Base-by-base conservation (phyloP, 2,113 vertebrate species). In the Sebastes schlegelii region DNA sequence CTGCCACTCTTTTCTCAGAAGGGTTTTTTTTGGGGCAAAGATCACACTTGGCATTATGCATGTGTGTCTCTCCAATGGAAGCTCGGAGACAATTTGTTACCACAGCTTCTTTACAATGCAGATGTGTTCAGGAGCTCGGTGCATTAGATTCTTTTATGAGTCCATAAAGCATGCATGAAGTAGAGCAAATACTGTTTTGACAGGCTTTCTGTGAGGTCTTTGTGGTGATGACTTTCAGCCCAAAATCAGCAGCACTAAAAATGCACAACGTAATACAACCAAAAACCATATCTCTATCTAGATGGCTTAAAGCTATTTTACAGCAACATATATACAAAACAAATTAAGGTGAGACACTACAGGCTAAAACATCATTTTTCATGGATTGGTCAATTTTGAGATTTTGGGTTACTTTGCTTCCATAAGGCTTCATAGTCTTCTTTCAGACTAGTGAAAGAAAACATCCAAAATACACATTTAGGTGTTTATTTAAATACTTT, bases 1-100 rank as follows among this genome's bases (percentile, higher is more conserved):
- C 40, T 63, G 84, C 55, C 77, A 68, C 78, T 79, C 76, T 86
- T 81, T 57, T 34, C 74, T 80, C 77, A 55, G 40, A 70, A 77
- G 52, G 54, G 2, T 48, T 77, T 74, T 77, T 85, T n/a, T 45
- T 61, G 57, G 73, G 57, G 69, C 61, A 85, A 81, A 83, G 62
- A 87, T 85, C 75, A 84, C 52, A 78, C 42, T 85, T 26, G 12
- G 68, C 26, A 67, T 34, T 34, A 26, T 21, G 45, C 13, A 16
- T 52, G 64, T 45, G 74, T 21, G 11, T 55, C 57, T 75, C 78
- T 88, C 80, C 46, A 10, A 10, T 60, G 74, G 62, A 81, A 70
- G 46, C 71, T 82, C 58, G 61, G 19, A 71, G 58, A 60, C 26
- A 66, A 64, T 52, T 26, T 43, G 45, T 61, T 19, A 45, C n/a